A percentile compares a stretch with the other conserved stretches of the same genome.
These are phyloP conservation scores for Calliopsis andreniformis DNA, from an alignment of 1,140 invertebrate species.

Conservation along the genomic window DNA sequence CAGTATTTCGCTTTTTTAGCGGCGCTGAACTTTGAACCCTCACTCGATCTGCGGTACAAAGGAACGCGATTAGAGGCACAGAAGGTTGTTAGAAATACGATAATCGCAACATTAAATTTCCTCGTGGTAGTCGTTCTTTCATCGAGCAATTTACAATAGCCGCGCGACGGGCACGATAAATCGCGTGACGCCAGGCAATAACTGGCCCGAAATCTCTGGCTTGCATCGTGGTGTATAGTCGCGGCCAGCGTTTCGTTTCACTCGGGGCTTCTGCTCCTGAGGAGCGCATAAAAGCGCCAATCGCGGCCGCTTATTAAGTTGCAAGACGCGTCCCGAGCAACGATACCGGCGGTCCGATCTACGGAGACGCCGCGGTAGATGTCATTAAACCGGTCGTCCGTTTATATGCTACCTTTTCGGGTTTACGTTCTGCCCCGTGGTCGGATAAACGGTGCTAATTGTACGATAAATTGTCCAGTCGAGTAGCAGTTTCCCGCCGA, in stretches of 20 bases:
- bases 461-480: constrained; percentile 66
- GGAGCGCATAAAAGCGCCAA: neutral
- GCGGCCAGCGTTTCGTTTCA: neutral
- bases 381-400: constrained; percentile 60
- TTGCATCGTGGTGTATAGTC: constrained; percentile 2
- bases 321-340: constrained; percentile 25
- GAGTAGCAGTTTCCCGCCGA: constrained; percentile 42
- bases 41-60: neutral
- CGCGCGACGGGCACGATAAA: constrained; percentile 32
- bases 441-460: constrained; percentile 64
- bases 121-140: constrained; percentile 32
- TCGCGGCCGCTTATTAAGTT: constrained; percentile 46
- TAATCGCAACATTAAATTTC: constrained; percentile 28
- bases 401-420: constrained; percentile 41
- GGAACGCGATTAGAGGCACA: neutral
- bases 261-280: neutral
- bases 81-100: constrained; percentile 27
- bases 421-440: constrained; percentile 55
- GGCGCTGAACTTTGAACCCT: neutral
- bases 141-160: constrained; percentile 39
- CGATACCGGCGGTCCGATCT: constrained; percentile 41
- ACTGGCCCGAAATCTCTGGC: constrained; percentile 26
- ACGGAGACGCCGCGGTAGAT: constrained; percentile 29
- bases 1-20: too few relatives aligned
- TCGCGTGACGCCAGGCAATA: constrained; percentile 45